A percentile compares a stretch with the other conserved stretches of the same genome.
Conservation (phyloP, 2,888 invertebrate genomes). For the Campopleginae sp. region DNA sequence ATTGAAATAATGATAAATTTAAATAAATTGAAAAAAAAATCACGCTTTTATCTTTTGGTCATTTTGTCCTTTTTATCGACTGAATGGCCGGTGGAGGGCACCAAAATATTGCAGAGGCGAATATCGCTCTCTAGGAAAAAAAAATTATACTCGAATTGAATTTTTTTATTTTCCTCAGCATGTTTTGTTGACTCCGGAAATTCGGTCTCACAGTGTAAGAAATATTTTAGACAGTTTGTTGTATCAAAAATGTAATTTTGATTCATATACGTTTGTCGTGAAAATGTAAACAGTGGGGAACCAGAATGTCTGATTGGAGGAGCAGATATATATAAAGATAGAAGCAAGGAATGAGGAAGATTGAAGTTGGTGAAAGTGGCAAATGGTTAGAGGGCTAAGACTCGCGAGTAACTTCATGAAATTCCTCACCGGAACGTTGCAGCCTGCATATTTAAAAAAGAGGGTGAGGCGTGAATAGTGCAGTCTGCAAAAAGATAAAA, state of each 20-base stretch:
- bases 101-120: too few relatives aligned
- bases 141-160: too few relatives aligned
- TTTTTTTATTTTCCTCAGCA: too few relatives aligned
- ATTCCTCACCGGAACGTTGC: constrained; percentile 20
- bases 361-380: constrained; percentile 28
- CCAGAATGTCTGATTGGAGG: constrained; percentile 64
- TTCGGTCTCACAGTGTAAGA: not conserved
- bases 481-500: not conserved
- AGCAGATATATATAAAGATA: constrained; percentile 46
- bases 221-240: not conserved
- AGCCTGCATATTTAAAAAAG: constrained; percentile 62
- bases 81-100: too few relatives aligned
- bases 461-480: constrained; percentile 22
- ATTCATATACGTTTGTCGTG: not conserved
- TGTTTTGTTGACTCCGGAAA: too few relatives aligned
- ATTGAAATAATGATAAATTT: too few relatives aligned
- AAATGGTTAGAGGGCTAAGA: constrained; percentile 17
- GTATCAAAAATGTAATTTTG: not conserved
- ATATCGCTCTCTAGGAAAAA: too few relatives aligned
- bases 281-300: constrained; percentile 37
- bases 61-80: too few relatives aligned
- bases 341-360: not conserved
- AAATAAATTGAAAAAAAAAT: too few relatives aligned
- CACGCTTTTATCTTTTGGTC: too few relatives aligned
- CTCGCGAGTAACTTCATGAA: constrained; percentile 3